Conservation (phyloP, 2,113 vertebrate genomes). For the Microcebus murinus region DNA sequence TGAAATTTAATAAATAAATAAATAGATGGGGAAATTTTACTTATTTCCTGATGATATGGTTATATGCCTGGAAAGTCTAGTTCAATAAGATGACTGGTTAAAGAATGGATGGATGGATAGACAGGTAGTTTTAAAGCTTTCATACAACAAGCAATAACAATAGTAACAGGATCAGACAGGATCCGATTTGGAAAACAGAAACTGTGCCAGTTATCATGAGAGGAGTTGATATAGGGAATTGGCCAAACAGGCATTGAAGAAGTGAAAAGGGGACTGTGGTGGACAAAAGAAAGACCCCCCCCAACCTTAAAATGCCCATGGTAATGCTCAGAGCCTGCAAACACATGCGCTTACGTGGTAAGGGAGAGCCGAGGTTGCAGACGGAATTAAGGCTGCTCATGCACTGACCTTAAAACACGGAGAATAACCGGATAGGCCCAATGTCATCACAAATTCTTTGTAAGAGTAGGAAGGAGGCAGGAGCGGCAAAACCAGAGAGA, state of each 20-base stretch:
- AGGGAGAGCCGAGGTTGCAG: background rate
- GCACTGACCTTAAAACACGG: background rate
- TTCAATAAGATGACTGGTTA: background rate
- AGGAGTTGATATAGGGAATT: background rate
- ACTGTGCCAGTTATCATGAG: background rate
- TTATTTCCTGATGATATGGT: background rate
- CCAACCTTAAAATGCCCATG: too few relatives aligned
- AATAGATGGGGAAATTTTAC: background rate
- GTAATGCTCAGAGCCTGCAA: background rate
- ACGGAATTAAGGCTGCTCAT: too few relatives aligned
- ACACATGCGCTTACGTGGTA: rapidly evolving
- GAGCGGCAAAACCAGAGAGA: background rate
- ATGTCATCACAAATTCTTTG: background rate
- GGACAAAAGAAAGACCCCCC: background rate
- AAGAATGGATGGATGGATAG: background rate
- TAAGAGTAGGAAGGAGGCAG: background rate
- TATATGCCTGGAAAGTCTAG: background rate
- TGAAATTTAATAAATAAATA: too few relatives aligned
- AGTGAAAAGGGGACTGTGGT: background rate
- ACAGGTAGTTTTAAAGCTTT: background rate
- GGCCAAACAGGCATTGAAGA: background rate
- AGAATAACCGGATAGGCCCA: background rate
- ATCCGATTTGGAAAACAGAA: background rate
- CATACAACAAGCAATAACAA: background rate
- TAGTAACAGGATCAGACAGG: background rate